Conservation (phyloP, 2,888 invertebrate species). For the Agrotis exclamationis region DNA sequence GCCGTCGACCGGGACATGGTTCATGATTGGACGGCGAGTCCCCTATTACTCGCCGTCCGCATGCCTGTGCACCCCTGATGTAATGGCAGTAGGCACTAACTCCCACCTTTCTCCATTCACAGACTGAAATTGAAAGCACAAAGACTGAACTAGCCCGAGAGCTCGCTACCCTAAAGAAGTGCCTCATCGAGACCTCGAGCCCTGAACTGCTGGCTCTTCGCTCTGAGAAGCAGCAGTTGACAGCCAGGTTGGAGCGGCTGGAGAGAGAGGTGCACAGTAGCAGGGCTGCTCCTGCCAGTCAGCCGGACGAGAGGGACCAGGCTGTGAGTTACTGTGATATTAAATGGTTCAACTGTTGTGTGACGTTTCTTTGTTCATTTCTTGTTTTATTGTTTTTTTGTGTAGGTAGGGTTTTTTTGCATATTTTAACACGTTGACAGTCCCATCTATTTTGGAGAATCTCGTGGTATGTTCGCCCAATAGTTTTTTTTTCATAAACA, state of each 20-base stretch:
- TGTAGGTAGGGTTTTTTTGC: neutral
- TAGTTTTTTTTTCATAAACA: no score
- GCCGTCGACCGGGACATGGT: no score
- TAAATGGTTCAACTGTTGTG: conserved; percentile 54
- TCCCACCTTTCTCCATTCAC: conserved; percentile 1
- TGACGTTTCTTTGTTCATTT: conserved; percentile 41
- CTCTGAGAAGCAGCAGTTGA: conserved; percentile 67
- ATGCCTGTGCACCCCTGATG: no score
- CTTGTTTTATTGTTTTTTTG: neutral
- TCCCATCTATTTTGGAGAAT: no score
- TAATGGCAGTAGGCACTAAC: neutral
- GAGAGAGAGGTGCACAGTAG: conserved; percentile 61
- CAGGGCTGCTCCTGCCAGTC: conserved; percentile 53
- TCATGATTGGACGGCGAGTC: no score
- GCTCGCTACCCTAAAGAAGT: conserved; percentile 81
- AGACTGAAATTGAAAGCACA: conserved; percentile 88
- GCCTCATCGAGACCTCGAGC: conserved; percentile 72
- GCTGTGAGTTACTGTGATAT: conserved; percentile 78
- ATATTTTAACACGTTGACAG: neutral
- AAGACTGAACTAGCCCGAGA: conserved; percentile 83
- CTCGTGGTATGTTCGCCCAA: no score
- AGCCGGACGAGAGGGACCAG: conserved; percentile 79
- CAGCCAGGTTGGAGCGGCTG: conserved; percentile 58
- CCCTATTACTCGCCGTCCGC: no score
- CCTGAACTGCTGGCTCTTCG: conserved; percentile 79